Base-by-base conservation (phyloP, 1,140 invertebrate genomes). In the Drosophila pruinosa region DNA sequence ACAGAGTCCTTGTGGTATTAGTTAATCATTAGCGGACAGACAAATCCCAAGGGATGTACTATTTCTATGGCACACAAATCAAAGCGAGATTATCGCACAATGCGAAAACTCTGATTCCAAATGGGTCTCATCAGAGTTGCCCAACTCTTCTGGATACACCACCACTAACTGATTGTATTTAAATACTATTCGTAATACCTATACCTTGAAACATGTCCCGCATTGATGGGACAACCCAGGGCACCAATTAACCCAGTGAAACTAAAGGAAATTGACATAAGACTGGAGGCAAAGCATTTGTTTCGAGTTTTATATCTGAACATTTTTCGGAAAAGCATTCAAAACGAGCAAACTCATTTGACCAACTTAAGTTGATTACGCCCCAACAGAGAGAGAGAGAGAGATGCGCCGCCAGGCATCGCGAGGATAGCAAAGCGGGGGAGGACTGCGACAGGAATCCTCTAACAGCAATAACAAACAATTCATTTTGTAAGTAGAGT, bases 311-410 rank as follows among this genome's bases (percentile, higher is more conserved):
- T 83, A 52, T 43, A 43, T 36, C 36, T 41, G 21, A 7, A 2
- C n/a, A 26, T 45, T 22, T 48, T 74, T 22, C 54, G 26, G 31
- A 12, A 41, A 78, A 82, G 78, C 75, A 79, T 77, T 83, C 72
- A 74, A 79, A 76, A 73, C 67, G 69, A 68, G 59, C 73, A 86
- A 86, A 86, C 81, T 72, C 77, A 81, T 86, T 86, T 88, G 77
- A 86, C 73, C 74, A 81, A 81, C 81, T 86, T 86, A 88, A 88
- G 81, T 81, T 81, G 81, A 86, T 86, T 88, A 86, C 82, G 75
- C 52, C 57, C 50, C 24, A 36, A 26, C 17, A 2, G 10, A 2
- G 5, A 4, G 12, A 7, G 8, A n/a, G 21, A 6, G 48, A 17
- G 39, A 64, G 67, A 53, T 53, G 36, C 56, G 31, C 45, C 58